Base-by-base conservation (phyloP, 2,113 vertebrate species). In the Oncorhynchus keta region DNA sequence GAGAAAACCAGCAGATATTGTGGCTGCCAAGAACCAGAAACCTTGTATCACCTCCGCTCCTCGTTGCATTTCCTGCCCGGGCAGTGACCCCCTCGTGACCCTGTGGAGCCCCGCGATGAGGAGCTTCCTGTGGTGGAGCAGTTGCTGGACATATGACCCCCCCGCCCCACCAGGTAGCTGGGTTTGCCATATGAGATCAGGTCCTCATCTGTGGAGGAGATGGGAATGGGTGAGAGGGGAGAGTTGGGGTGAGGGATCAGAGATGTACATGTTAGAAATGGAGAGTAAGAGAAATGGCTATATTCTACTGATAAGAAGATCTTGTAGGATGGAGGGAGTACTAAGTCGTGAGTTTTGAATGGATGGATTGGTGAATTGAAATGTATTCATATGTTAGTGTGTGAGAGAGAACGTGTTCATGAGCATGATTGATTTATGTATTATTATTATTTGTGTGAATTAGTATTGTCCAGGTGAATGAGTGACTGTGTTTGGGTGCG, bases 81-180 rank as follows among this genome's bases (percentile, higher is more conserved):
- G 72, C 91, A 90, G 0, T 93, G 93, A 8, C 95, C 95, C 8
- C 13, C 95, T 88, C 68, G 16, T 73, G 97, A 97, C 84, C 95
- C 89, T 3, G 85, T 89, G 30, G 97, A 99, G 67, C 97, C 96
- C 45, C 94, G 89, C 30, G 97, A 98, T 0, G 97, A 99, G 76
- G 93, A 91, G 73, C 97, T 99, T 88, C 97, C 97, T 0, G 95
- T 94, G 0, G 96, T 98, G 70, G 96, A 98, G 77, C 95, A 96
- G 91, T 94, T 95, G 85, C 94, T 93, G 1, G 96, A 92, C 76
- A 93, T 89, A 71, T 95, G 96, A 83, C 92, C 92, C 92, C 92
- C 45, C 93, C 92, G 91, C 92, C 92, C 90, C 75, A 95, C 86
- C 22, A 95, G 93, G 87, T 95, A 92, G 65, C 85, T 89, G 12